Evolutionary conservation across 2,888 invertebrate genomes (phyloP).

Genomic region (Leptinotarsa juncta): DNA sequence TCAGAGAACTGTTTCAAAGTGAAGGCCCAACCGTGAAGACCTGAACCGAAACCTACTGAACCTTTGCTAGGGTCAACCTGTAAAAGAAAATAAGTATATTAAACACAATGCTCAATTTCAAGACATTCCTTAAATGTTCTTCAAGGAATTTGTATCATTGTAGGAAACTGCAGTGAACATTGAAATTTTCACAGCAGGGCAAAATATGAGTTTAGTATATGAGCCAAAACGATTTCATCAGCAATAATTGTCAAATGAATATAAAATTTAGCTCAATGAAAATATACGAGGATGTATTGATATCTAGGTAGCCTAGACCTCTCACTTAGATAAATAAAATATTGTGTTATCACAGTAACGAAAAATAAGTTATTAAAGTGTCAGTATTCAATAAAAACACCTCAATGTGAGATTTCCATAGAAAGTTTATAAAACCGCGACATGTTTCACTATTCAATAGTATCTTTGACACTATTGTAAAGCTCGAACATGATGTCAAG

Average conservation of each 20-base stretch:
- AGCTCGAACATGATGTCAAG: too few relatives aligned
- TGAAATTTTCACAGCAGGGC: conserved; percentile 55
- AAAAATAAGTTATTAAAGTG: too few relatives aligned
- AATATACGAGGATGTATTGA: not conserved
- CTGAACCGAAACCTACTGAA: conserved; percentile 99
- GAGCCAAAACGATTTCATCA: conserved; percentile 47
- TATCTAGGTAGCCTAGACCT: too few relatives aligned
- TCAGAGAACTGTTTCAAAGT: conserved; percentile 99
- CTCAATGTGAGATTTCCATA: too few relatives aligned
- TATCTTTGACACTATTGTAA: too few relatives aligned
- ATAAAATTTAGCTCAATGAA: conserved; percentile 8
- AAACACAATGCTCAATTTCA: not conserved
- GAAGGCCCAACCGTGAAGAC: conserved; percentile 99
- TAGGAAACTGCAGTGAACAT: conserved; percentile 59
- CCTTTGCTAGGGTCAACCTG: conserved; percentile 96
- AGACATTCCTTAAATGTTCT: not conserved
- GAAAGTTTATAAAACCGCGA: too few relatives aligned
- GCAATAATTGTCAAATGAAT: conserved; percentile 17
- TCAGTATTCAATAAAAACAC: too few relatives aligned
- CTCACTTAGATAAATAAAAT: too few relatives aligned
- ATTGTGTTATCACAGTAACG: too few relatives aligned
- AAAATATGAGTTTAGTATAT: conserved; percentile 58
- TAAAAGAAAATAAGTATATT: not conserved
- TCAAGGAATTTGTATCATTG: conserved; percentile 53
- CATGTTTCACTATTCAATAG: too few relatives aligned